These are phyloP conservation scores for Aurelia sp. DNA, from an alignment of 30 jellyfish, hydroid and myxozoan genomes.

Conservation along the genomic window DNA sequence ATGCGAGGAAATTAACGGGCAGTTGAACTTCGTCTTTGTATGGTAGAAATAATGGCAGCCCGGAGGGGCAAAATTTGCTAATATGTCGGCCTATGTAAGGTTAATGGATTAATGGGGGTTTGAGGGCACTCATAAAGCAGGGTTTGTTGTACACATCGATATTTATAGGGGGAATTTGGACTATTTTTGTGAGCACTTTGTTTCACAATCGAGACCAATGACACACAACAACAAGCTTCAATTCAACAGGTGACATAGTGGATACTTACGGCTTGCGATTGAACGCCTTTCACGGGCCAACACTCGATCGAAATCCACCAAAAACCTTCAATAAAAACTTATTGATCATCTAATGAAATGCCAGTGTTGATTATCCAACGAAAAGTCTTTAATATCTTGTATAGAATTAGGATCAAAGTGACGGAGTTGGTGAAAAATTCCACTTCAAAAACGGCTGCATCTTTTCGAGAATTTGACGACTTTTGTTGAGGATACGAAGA, in stretches of 20 bases:
- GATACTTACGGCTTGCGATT: conserved; percentile 32
- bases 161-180: too few relatives aligned
- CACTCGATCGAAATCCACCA: background rate
- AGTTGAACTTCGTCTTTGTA: too few relatives aligned
- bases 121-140: too few relatives aligned
- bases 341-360: background rate
- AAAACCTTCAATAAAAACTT: background rate
- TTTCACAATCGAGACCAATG: conserved; percentile 26
- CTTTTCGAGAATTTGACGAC: conserved; percentile 35
- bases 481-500: background rate
- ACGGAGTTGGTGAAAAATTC: conserved; percentile 20
- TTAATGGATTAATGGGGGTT: too few relatives aligned
- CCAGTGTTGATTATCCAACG: background rate
- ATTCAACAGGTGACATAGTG: conserved; percentile 67
- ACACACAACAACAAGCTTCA: conserved; percentile 26
- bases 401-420: conserved; percentile 1
- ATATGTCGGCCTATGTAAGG: too few relatives aligned
- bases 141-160: too few relatives aligned
- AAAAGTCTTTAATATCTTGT: background rate
- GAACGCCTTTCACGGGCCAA: conserved; percentile 47
- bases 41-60: too few relatives aligned
- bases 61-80: too few relatives aligned
- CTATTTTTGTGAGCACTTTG: background rate
- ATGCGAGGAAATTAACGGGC: too few relatives aligned
- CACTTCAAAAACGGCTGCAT: conserved; percentile 47